phyloP scores from a whole-genome alignment of 2,113 vertebrate species.

The Myiozetetes cayanensis region DNA sequence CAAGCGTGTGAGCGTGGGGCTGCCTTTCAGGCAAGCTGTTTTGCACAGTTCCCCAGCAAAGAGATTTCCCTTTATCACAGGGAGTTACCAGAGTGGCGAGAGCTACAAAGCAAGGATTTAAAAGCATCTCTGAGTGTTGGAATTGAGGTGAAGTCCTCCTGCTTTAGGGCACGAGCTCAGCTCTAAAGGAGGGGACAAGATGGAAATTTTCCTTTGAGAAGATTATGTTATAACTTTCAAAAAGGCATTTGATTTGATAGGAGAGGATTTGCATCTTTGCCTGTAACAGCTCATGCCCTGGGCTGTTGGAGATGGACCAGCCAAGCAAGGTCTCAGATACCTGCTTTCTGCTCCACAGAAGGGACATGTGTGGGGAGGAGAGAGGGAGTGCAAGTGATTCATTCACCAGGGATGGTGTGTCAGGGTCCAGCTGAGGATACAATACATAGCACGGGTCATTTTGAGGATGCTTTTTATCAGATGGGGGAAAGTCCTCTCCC shows the following conservation, averaged over 20 bases:
- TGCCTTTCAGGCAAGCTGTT: not conserved
- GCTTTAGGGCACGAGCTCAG: not conserved
- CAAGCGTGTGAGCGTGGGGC: not conserved
- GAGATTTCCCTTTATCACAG: not conserved
- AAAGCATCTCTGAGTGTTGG: not conserved
- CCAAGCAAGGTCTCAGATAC: not conserved
- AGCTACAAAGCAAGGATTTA: slow-evolving; percentile 22
- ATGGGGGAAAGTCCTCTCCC: not conserved
- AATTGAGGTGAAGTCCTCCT: slow-evolving; percentile 14
- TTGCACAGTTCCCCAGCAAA: not conserved
- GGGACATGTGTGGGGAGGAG: fast-evolving
- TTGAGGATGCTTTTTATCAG: not conserved
- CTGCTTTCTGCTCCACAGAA: not conserved
- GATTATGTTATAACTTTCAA: not conserved
- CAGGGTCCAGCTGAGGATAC: not conserved
- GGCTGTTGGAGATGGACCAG: not conserved
- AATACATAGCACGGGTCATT: fast-evolving
- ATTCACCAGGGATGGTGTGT: fast-evolving
- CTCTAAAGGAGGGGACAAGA: not conserved
- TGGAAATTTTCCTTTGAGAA: not conserved
- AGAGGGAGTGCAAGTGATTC: fast-evolving
- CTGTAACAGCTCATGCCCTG: not conserved
- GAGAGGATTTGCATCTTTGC: not conserved
- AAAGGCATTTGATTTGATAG: not conserved
- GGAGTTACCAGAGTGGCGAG: not conserved